Base-by-base conservation (phyloP, 2,888 invertebrate genomes). In the Ecdyonurus torrentis region DNA sequence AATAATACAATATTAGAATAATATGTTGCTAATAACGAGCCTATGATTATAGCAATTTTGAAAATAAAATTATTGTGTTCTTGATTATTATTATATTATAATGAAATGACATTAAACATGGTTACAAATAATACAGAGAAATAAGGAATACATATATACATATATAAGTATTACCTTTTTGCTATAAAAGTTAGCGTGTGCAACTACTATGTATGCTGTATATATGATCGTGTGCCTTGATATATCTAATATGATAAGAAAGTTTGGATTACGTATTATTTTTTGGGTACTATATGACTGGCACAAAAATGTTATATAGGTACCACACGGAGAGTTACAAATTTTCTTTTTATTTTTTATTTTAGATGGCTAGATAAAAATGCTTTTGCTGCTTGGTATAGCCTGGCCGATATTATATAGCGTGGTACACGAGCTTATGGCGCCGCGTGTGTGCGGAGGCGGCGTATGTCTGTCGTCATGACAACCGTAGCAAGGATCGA, bases 401-500 rank as follows among this genome's bases (percentile, higher is more conserved):
- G 5, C 15, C 37, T 37, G 5, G 37, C 37, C n/a, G n/a, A n/a
- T n/a, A n/a, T n/a, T n/a, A 37, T 15, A 37, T 37, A 37, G 37
- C 37, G 37, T 37, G 37, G 37, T 5, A 15, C 37, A 37, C 37
- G 37, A 37, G 37, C 37, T 15, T 37, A 15, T 5, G 7, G 37
- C 7, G 37, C 37, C 7, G 7, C 37, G 37, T 15, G 37, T 37
- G 37, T 37, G 37, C 37, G 37, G 37, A n/a, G 55, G 55, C n/a
- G 55, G 55, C 55, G 55, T 55, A 55, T 55, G 55, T 55, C 55
- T 55, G 55, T 55, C 55, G 55, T n/a, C 55, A 55, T 55, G 55
- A n/a, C 10, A 55, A 55, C 55, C 15, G 15, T n/a, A 22, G 55
- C 55, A 22, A 22, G 55, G 55, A 55, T 55, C 55, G 55, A 55